phyloP scores from a whole-genome alignment of 2,888 invertebrate species.

The Baronia brevicornis region DNA sequence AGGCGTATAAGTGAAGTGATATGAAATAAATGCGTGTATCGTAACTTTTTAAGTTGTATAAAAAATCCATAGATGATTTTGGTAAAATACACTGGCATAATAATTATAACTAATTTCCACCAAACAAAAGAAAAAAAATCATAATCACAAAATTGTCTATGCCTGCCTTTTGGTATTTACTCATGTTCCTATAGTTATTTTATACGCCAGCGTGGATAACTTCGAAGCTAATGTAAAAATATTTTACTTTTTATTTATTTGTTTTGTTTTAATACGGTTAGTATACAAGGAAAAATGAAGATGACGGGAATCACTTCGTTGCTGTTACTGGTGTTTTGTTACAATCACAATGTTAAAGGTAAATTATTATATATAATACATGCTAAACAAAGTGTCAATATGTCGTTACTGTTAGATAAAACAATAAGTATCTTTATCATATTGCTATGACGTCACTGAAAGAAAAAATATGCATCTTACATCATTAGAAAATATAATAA shows the following conservation, averaged over 20 bases:
- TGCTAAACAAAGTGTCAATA: slow-evolving; percentile 7
- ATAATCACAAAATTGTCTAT: no score
- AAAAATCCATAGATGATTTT: no score
- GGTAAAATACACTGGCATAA: no score
- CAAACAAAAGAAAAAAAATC: no score
- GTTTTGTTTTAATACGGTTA: slow-evolving; percentile 5
- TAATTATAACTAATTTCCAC: no score
- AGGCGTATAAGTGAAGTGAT: no score
- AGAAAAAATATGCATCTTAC: neutral
- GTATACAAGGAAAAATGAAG: slow-evolving; percentile 9
- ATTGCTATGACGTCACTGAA: neutral
- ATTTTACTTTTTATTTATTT: neutral
- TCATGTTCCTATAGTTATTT: no score
- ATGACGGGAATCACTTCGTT: slow-evolving; percentile 7
- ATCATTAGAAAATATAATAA: no score
- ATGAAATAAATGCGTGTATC: no score
- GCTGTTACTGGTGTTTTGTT: slow-evolving; percentile 10
- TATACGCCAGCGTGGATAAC: slow-evolving; percentile 13
- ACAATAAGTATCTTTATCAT: neutral
- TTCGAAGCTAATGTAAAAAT: slow-evolving; percentile 1
- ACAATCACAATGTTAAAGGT: slow-evolving; percentile 10
- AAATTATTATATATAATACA: slow-evolving; percentile 7
- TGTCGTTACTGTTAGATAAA: neutral
- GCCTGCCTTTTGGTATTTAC: no score
- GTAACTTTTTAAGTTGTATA: no score